phyloP scores from a whole-genome alignment of 1,140 invertebrate genomes.

The Cephus cinctus region DNA sequence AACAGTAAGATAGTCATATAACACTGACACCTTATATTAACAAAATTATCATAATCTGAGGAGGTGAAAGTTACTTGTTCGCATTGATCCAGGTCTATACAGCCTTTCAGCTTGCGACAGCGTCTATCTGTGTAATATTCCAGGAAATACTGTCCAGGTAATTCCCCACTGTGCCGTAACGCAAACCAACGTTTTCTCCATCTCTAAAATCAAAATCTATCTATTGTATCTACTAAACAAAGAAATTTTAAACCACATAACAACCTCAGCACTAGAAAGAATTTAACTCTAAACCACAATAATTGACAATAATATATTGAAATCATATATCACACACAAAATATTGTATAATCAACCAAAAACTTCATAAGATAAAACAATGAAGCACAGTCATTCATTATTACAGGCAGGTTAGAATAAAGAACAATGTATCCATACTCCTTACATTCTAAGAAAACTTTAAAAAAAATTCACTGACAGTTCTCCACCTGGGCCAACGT shows the following conservation, averaged over 20 bases:
- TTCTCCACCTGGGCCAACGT: slow-evolving; percentile 5
- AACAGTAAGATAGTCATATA: too few species aligned
- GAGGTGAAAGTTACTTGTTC: slow-evolving; percentile 71
- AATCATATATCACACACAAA: too few species aligned
- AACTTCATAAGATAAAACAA: too few species aligned
- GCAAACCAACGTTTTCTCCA: slow-evolving; percentile 94
- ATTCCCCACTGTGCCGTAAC: slow-evolving; percentile 82
- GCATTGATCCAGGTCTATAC: slow-evolving; percentile 92
- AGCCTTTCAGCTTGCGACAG: slow-evolving; percentile 83
- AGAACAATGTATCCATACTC: too few species aligned
- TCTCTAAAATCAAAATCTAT: slow-evolving; percentile 63
- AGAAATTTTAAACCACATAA: too few species aligned
- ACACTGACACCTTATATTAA: slow-evolving; percentile 5
- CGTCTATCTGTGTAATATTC: slow-evolving; percentile 90
- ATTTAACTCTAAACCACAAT: too few species aligned
- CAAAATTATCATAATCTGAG: slow-evolving; percentile 8
- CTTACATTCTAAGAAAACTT: too few species aligned
- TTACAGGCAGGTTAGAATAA: too few species aligned
- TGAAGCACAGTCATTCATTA: too few species aligned
- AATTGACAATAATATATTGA: too few species aligned
- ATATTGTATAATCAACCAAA: too few species aligned
- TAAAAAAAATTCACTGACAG: slow-evolving; percentile 21
- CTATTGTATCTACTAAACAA: slow-evolving; percentile 13
- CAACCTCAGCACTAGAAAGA: too few species aligned
- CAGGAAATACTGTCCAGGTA: slow-evolving; percentile 90